Percentiles rank a stretch among this genome's conserved stretches.
phyloP scores from a whole-genome alignment of 2,888 invertebrate species.

The Patella caerulea region DNA sequence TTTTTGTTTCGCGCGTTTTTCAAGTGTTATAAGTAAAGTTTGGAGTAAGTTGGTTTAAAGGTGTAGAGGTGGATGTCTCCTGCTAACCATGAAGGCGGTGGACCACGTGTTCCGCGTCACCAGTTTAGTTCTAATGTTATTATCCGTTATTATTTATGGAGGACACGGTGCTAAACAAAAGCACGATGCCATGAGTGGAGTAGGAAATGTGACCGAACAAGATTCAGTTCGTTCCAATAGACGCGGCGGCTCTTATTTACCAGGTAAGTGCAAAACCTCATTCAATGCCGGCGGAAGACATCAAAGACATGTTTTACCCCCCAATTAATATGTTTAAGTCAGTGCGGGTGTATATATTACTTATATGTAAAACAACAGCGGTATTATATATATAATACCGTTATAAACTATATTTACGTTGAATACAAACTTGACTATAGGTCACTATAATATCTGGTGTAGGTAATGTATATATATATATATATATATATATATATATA shows the following conservation, averaged over 20 bases:
- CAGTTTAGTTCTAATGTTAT: background rate
- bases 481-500: too few species aligned
- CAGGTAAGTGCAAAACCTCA: background rate
- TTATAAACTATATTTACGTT: too few species aligned
- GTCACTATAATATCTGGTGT: too few species aligned
- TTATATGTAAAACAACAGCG: too few species aligned
- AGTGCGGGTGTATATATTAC: too few species aligned
- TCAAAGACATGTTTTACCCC: too few species aligned
- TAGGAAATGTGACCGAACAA: conserved; percentile 3
- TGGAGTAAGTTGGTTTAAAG: background rate
- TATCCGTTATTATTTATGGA: conserved; percentile 1
- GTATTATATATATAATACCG: too few species aligned
- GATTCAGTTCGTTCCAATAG: background rate
- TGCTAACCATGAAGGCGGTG: background rate
- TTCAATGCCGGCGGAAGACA: too few species aligned
- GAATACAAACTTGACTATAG: too few species aligned
- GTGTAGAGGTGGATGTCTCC: conserved; percentile 8
- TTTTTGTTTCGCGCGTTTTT: conserved; percentile 1
- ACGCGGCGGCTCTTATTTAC: background rate
- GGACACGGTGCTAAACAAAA: conserved; percentile 5
- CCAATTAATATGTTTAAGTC: too few species aligned
- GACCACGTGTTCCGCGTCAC: conserved; percentile 1
- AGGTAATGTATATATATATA: too few species aligned
- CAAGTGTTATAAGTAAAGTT: conserved; percentile 9
- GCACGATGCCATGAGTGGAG: background rate